A percentile compares a stretch with the other conserved stretches of the same genome.
These are phyloP conservation scores for Vidua macroura DNA, from an alignment of 2,113 vertebrate genomes.

Conservation along the genomic window DNA sequence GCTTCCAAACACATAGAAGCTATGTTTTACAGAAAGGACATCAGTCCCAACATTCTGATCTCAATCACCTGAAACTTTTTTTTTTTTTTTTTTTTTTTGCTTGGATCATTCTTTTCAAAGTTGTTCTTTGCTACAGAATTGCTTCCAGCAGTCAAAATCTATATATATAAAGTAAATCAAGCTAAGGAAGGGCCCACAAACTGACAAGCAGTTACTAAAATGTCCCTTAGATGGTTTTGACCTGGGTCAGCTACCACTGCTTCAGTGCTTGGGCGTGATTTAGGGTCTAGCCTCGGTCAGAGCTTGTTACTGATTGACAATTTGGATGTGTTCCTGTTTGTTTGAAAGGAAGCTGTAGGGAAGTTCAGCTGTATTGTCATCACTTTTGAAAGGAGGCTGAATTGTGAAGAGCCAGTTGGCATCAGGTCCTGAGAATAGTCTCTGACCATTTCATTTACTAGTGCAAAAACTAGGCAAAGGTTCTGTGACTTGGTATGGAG, in stretches of 20 bases:
- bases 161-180: background rate
- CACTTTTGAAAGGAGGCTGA: background rate
- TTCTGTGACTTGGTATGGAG: background rate
- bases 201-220: background rate
- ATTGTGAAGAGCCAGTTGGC: background rate
- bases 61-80: background rate
- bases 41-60: background rate
- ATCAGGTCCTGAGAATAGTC: background rate
- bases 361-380: background rate
- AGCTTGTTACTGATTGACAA: background rate
- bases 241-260: background rate
- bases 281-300: background rate
- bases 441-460: background rate
- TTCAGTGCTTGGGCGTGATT: background rate
- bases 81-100: background rate
- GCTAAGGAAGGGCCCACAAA: background rate
- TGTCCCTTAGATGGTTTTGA: background rate
- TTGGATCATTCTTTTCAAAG: background rate
- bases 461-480: background rate
- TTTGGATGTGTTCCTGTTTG: background rate
- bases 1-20: background rate
- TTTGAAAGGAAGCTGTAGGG: background rate
- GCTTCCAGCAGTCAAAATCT: background rate
- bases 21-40: background rate
- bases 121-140: background rate